A percentile compares a stretch with the other conserved stretches of the same genome.
Conservation (phyloP, 2,797 vertebrate genomes). For the Salmo trutta region DNA sequence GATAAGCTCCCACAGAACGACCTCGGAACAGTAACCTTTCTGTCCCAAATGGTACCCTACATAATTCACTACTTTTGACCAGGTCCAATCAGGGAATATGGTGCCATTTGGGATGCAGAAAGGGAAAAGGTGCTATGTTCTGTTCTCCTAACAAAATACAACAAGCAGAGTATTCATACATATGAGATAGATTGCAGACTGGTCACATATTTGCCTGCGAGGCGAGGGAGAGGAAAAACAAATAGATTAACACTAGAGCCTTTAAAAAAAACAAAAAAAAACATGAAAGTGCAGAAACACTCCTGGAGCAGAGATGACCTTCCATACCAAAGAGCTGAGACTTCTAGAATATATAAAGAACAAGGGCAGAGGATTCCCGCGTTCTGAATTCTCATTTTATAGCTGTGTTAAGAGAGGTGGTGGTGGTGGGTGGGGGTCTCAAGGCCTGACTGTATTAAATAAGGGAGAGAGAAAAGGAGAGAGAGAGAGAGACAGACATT, state of each 20-base stretch:
- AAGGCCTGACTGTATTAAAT: not conserved
- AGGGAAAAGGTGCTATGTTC: not conserved
- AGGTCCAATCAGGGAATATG: too few species aligned
- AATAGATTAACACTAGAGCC: conserved; percentile 31
- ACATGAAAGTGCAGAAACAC: conserved; percentile 22
- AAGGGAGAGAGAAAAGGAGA: not conserved
- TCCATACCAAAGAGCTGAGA: conserved; percentile 10
- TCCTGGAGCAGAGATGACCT: conserved; percentile 27
- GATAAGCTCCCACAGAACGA: not conserved
- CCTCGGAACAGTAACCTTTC: not conserved
- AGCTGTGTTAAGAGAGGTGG: not conserved
- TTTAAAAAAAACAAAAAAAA: conserved; percentile 37
- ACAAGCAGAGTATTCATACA: conserved; percentile 19
- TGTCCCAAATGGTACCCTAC: not conserved
- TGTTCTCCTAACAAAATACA: conserved; percentile 1
- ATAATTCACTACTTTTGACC: too few species aligned
- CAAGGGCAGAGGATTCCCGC: conserved; percentile 30
- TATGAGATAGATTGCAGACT: conserved; percentile 26
- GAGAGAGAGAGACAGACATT: not conserved
- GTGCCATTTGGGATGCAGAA: too few species aligned
- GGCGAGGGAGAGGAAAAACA: not conserved
- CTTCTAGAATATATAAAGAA: conserved; percentile 37
- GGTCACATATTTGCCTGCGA: conserved; percentile 38
- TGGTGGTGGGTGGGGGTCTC: not conserved
- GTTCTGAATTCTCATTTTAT: conserved; percentile 30